Conservation (phyloP, 2,113 vertebrate species). For the Triplophysa dalaica region DNA sequence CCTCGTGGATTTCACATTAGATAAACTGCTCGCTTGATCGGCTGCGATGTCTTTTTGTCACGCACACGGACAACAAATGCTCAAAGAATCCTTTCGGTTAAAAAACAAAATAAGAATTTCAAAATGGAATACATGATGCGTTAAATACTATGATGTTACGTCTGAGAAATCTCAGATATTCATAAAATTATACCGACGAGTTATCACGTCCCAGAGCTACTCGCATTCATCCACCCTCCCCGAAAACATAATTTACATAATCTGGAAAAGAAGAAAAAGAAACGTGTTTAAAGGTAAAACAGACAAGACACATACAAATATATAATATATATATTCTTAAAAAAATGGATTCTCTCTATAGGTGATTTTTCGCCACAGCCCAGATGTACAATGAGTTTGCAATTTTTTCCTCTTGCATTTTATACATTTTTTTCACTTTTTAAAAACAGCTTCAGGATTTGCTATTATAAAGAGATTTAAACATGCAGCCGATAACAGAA, state of each 20-base stretch:
- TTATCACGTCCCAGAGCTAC: conserved; percentile 71
- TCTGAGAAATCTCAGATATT: conserved; percentile 65
- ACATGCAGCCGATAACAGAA: conserved; percentile 81
- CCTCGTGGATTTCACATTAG: conserved; percentile 51
- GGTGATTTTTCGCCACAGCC: conserved; percentile 74
- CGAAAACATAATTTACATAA: conserved; percentile 76
- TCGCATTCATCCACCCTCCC: conserved; percentile 63
- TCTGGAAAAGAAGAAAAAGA: conserved; percentile 55
- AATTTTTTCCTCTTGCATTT: conserved; percentile 54
- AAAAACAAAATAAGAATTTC: conserved; percentile 47
- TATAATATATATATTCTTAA: conserved; percentile 81
- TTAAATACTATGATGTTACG: conserved; percentile 60
- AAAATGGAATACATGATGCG: conserved; percentile 53
- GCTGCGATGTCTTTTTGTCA: background rate
- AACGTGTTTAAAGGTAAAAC: conserved; percentile 72
- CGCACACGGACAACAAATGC: conserved; percentile 49
- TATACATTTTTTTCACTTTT: conserved; percentile 64
- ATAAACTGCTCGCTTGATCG: conserved; percentile 36
- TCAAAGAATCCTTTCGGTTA: background rate
- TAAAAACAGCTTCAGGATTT: conserved; percentile 70
- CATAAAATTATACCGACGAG: conserved; percentile 56
- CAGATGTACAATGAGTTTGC: conserved; percentile 69
- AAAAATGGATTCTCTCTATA: conserved; percentile 80
- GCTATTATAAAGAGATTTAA: conserved; percentile 70
- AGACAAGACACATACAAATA: conserved; percentile 80